Evolutionary conservation across 2,888 invertebrate genomes (phyloP).

Genomic region (Plagiodera versicolora): DNA sequence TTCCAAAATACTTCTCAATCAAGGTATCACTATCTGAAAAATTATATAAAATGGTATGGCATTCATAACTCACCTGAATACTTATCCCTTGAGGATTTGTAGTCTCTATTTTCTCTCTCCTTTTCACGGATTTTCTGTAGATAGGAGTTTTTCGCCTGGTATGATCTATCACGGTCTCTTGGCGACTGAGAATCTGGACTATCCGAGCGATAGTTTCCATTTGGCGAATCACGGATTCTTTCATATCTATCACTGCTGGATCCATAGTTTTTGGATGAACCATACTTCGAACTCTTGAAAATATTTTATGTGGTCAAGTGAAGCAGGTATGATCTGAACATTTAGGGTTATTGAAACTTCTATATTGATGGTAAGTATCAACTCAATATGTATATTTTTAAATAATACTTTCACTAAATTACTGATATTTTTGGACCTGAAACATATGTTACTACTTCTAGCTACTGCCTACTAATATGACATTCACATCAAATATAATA

Average conservation of each 20-base stretch:
- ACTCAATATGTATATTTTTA: too few relatives aligned
- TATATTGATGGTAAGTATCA: too few relatives aligned
- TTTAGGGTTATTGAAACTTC: neutral
- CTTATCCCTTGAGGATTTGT: conserved; percentile 85
- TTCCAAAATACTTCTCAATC: too few relatives aligned
- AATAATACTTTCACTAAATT: too few relatives aligned
- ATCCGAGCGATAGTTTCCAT: conserved; percentile 65
- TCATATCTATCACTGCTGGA: conserved; percentile 60
- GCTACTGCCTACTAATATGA: too few relatives aligned
- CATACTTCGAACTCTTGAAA: conserved; percentile 74
- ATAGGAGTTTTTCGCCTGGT: conserved; percentile 67
- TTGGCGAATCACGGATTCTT: conserved; percentile 70
- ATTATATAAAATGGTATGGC: too few relatives aligned
- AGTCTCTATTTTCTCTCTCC: conserved; percentile 90
- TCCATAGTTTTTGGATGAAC: conserved; percentile 67
- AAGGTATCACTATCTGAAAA: too few relatives aligned
- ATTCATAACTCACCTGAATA: conserved; percentile 69
- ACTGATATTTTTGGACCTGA: too few relatives aligned
- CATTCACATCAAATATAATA: too few relatives aligned
- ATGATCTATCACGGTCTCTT: conserved; percentile 65
- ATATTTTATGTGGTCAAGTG: neutral
- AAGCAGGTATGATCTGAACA: neutral
- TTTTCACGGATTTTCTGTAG: conserved; percentile 71
- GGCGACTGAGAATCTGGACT: conserved; percentile 76
- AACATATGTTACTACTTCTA: too few relatives aligned